Conservation (phyloP, 2,888 invertebrate species). For the Drosophila algonquin region DNA sequence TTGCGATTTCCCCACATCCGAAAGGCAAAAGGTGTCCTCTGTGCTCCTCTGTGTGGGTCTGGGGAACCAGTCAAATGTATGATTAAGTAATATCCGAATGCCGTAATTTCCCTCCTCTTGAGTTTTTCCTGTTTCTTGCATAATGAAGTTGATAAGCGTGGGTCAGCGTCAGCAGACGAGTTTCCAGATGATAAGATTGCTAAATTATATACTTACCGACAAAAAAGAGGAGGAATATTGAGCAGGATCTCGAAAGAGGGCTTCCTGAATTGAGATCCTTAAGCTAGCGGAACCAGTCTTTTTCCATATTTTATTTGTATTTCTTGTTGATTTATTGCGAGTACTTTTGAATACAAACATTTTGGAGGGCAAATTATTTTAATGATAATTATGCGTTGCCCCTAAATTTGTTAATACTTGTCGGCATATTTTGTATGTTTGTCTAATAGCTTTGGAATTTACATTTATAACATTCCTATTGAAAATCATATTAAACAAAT, state of each 20-base stretch:
- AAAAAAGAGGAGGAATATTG: slow-evolving; percentile 30
- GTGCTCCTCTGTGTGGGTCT: slow-evolving; percentile 4
- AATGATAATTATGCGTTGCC: not conserved
- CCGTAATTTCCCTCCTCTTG: slow-evolving; percentile 38
- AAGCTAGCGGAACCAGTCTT: not conserved
- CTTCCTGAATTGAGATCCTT: slow-evolving; percentile 5
- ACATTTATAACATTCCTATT: too few species aligned
- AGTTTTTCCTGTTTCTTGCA: slow-evolving; percentile 42
- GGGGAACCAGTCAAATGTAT: slow-evolving; percentile 47
- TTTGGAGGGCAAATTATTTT: not conserved
- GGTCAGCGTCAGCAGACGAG: slow-evolving; percentile 27
- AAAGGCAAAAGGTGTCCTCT: slow-evolving; percentile 61
- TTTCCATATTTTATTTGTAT: not conserved
- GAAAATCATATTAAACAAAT: too few species aligned
- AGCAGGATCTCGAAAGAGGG: slow-evolving; percentile 13
- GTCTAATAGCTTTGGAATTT: too few species aligned
- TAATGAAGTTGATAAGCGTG: slow-evolving; percentile 45
- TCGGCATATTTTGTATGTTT: not conserved
- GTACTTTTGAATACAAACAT: too few species aligned
- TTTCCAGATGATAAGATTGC: slow-evolving; percentile 39
- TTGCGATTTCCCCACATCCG: slow-evolving; percentile 65
- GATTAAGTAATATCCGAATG: slow-evolving; percentile 71
- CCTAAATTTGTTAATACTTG: not conserved
- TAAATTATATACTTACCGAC: slow-evolving; percentile 33
- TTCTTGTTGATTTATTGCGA: not conserved